Conservation (phyloP, 1,140 invertebrate genomes). For the Gryon sp. region DNA sequence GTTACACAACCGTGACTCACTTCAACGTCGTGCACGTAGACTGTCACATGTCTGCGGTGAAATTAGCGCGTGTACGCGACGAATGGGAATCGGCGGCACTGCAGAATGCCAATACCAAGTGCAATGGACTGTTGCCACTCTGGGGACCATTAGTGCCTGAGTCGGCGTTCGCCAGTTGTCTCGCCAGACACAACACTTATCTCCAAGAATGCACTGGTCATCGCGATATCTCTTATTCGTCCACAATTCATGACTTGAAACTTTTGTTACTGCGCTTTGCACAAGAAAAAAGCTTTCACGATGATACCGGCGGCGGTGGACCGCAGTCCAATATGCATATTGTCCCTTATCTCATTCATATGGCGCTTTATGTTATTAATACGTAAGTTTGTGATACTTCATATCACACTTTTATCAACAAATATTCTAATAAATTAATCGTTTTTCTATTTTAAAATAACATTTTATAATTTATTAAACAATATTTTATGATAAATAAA, state of each 20-base stretch:
- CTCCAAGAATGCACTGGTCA: conserved; percentile 91
- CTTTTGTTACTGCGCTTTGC: conserved; percentile 93
- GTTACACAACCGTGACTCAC: conserved; percentile 97
- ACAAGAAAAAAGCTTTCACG: conserved; percentile 96
- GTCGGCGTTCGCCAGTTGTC: conserved; percentile 94
- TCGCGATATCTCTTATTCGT: conserved; percentile 92
- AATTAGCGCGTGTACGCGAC: conserved; percentile 87
- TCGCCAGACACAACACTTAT: conserved; percentile 93
- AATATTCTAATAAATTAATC: no score
- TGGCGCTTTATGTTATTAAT: conserved; percentile 96
- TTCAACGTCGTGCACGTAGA: conserved; percentile 99
- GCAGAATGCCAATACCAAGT: conserved; percentile 98
- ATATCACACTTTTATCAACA: no score
- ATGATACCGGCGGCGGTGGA: conserved; percentile 97
- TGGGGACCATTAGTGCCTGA: conserved; percentile 98
- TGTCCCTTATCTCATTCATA: conserved; percentile 95
- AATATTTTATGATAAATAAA: no score
- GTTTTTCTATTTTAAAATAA: no score
- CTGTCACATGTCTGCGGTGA: conserved; percentile 97
- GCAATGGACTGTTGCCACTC: conserved; percentile 96
- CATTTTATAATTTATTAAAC: no score
- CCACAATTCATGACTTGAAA: conserved; percentile 96
- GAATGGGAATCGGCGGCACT: conserved; percentile 99
- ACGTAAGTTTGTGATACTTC: conserved; percentile 91
- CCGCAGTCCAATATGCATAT: conserved; percentile 98